Evolutionary conservation across 2,888 invertebrate species (phyloP), one percentile per base, ranked within the genome.

Genomic region (Myopa testacea): DNA sequence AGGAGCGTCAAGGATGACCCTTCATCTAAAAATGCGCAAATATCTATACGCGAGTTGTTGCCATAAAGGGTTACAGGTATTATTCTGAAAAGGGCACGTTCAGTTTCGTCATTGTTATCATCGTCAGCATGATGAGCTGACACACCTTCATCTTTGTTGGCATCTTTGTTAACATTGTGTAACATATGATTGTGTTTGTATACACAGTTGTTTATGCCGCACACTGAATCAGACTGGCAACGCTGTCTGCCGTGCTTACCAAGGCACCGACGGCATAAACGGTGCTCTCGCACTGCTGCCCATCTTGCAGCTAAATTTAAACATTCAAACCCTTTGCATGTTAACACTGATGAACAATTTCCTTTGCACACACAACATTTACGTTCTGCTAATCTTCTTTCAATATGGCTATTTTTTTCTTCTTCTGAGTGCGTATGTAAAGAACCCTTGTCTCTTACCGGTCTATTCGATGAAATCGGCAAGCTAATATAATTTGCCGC

Each of bases 1-100:
- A 79, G 78, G 5, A 79, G 52, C 6, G 77, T 78, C 7, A 78
- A 73, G 12, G 78, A 78, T 3, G 79, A 78, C 6, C 78, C 79
- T 55, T 81, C 78, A 19, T 81, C 79, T 26, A 78, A 76, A 60
- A 79, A 80, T 4, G 80, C 81, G 34, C 73, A 82, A 4, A 78
- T 81, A n/a, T 81, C 50, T 52, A 81, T 8, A 62, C 69, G 38
- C 4, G 37, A 79, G 6, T 60, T 67, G 55, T 72, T 77, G 12
- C 77, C 78, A 19, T 82, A 76, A 63, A 80, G 71, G 1, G 78
- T 73, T 4, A 81, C 78, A 3, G 81, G 82, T 12, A 81, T 26
- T 14, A 80, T 78, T 75, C 77, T 71, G 67, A 80, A 80, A 14
- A 78, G 40, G 50, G 70, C 75, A 16, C 70, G n/a, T 7, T 70